Evolutionary conservation across 2,797 vertebrate species (phyloP).

Genomic region (Poecilia gillii): DNA sequence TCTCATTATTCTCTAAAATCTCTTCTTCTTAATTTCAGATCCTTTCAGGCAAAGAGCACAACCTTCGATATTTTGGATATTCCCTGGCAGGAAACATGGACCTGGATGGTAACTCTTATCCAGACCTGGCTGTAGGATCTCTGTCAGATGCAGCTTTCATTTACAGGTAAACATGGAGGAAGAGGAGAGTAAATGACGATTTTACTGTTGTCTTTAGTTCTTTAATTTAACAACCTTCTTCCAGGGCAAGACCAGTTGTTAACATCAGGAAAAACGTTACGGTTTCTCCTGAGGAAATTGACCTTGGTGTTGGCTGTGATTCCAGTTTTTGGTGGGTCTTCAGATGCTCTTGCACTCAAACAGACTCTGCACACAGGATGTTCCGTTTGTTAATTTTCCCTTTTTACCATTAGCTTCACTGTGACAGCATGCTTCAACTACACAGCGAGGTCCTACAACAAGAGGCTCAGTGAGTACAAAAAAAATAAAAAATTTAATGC

Average conservation of each 20-base stretch:
- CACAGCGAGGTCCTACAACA: constrained; percentile 84
- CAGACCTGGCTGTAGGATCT: constrained; percentile 94
- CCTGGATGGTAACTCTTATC: constrained; percentile 93
- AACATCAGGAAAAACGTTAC: constrained; percentile 86
- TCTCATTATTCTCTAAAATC: neutral
- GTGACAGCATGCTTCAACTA: constrained; percentile 91
- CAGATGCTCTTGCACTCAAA: constrained; percentile 15
- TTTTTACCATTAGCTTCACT: constrained; percentile 82
- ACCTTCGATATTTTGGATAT: constrained; percentile 89
- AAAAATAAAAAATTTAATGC: neutral
- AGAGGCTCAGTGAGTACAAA: constrained; percentile 86
- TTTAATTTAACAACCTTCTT: constrained; percentile 31
- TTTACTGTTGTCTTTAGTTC: constrained; percentile 8
- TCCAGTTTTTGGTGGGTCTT: constrained; percentile 78
- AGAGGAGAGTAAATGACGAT: constrained; percentile 5
- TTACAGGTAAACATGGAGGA: constrained; percentile 84
- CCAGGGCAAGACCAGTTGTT: constrained; percentile 90
- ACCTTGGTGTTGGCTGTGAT: constrained; percentile 86
- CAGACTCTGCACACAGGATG: constrained; percentile 11
- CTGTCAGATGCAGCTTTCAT: constrained; percentile 91
- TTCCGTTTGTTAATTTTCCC: neutral
- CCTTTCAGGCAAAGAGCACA: constrained; percentile 85
- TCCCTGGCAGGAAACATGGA: constrained; percentile 97
- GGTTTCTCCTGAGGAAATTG: constrained; percentile 88
- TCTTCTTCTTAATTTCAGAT: constrained; percentile 74